phyloP scores from a whole-genome alignment of 1,140 invertebrate species.

The Euwallacea fornicatus region DNA sequence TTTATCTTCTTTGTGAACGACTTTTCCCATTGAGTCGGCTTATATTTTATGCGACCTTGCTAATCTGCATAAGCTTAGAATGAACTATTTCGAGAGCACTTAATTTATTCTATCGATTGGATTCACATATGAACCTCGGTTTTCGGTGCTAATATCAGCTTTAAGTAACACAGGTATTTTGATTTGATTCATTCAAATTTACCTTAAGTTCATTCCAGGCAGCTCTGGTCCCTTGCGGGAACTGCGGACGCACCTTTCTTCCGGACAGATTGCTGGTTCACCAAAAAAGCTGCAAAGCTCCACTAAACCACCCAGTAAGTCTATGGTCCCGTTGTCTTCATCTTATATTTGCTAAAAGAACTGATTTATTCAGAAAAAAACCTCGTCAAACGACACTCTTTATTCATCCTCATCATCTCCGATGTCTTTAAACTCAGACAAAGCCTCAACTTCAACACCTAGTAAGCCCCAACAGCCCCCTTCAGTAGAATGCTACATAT shows the following conservation, averaged over 20 bases:
- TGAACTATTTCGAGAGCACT: conserved; percentile 2
- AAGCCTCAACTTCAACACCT: conserved; percentile 21
- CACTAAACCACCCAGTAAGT: conserved; percentile 30
- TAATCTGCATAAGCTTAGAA: neutral
- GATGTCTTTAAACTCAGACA: conserved; percentile 25
- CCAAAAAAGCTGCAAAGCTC: conserved; percentile 61
- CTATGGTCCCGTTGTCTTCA: neutral
- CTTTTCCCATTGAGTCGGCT: no score
- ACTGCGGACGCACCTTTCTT: conserved; percentile 69
- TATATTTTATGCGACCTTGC: neutral
- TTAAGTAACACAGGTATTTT: no score
- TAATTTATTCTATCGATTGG: conserved; percentile 14
- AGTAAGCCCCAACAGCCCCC: conserved; percentile 31
- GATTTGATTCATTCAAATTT: no score
- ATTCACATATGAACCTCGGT: no score
- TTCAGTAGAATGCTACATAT: conserved; percentile 65
- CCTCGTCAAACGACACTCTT: conserved; percentile 19
- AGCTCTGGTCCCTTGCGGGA: conserved; percentile 64
- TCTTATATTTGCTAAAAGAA: neutral
- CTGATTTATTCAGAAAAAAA: conserved; percentile 19
- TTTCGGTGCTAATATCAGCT: no score
- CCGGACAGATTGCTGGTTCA: conserved; percentile 70
- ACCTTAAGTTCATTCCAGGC: conserved; percentile 48
- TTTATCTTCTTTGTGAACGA: no score
- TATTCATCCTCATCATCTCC: conserved; percentile 16